These are phyloP conservation scores for Agrotis ipsilon DNA, from an alignment of 2,888 invertebrate genomes.

Conservation along the genomic window DNA sequence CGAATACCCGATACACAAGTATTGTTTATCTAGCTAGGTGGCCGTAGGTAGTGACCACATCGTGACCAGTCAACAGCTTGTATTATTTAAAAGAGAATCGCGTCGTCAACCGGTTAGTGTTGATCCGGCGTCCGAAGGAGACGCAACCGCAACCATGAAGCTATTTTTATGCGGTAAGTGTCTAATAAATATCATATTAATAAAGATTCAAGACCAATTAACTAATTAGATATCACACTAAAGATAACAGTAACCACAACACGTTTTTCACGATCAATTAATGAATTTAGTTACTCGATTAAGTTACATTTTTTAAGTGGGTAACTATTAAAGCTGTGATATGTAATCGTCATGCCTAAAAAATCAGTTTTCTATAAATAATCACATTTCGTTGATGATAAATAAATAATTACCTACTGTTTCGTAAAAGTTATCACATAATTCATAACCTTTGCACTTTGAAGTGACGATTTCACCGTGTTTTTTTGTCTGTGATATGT, in stretches of 20 bases:
- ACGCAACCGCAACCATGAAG: conserved; percentile 69
- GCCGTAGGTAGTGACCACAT: conserved; percentile 37
- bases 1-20: conserved; percentile 50
- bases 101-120: conserved; percentile 72
- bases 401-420: conserved; percentile 3
- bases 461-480: neutral
- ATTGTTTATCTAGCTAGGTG: conserved; percentile 36
- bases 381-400: conserved; percentile 10
- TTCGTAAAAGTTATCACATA: conserved; percentile 1
- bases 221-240: neutral
- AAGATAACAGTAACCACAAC: conserved; percentile 2
- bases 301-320: neutral
- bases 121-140: conserved; percentile 62
- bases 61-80: conserved; percentile 51
- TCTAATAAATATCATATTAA: conserved; percentile 34
- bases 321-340: too few species aligned
- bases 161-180: conserved; percentile 71
- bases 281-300: too few species aligned
- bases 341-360: too few species aligned
- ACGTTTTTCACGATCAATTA: neutral
- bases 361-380: conserved; percentile 13
- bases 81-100: conserved; percentile 66
- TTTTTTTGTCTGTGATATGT: neutral
- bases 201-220: neutral
- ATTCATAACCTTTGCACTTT: conserved; percentile 32